phyloP scores from a whole-genome alignment of 2,888 invertebrate species.

The Blomia tropicalis region DNA sequence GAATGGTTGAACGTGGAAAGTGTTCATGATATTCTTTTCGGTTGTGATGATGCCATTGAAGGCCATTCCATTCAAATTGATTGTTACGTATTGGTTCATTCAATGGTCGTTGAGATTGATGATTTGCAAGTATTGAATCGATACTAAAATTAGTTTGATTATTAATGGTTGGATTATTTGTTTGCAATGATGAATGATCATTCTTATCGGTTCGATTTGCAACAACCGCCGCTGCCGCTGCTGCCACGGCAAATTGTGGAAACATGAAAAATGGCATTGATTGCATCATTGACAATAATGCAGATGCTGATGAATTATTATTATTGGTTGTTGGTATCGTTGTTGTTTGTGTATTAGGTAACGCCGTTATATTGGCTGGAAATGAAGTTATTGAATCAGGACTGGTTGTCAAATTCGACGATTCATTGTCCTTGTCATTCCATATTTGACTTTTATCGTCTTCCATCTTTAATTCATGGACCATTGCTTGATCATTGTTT shows the following conservation, averaged over 20 bases:
- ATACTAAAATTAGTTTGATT: background rate
- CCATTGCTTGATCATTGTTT: too few relatives aligned
- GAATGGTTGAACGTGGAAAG: background rate
- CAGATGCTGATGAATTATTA: background rate
- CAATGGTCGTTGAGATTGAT: background rate
- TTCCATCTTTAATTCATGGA: too few relatives aligned
- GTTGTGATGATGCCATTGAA: too few relatives aligned
- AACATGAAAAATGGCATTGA: slow-evolving; percentile 6
- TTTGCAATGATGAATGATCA: too few relatives aligned
- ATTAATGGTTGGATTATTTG: too few relatives aligned
- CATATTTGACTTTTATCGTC: too few relatives aligned
- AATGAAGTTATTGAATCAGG: too few relatives aligned
- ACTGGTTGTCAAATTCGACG: too few relatives aligned
- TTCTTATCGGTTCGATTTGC: too few relatives aligned
- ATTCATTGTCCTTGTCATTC: too few relatives aligned
- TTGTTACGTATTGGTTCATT: background rate
- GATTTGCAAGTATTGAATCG: background rate
- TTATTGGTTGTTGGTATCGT: background rate
- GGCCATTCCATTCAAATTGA: background rate
- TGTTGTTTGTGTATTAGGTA: background rate
- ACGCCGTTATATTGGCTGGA: too few relatives aligned
- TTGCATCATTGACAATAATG: slow-evolving; percentile 6
- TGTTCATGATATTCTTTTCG: too few relatives aligned
- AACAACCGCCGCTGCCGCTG: slow-evolving; percentile 2
- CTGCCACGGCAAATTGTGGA: background rate